Evolutionary conservation across 2,797 vertebrate genomes (phyloP), one percentile per base, ranked within the genome.

Genomic region (Artibeus lituratus): DNA sequence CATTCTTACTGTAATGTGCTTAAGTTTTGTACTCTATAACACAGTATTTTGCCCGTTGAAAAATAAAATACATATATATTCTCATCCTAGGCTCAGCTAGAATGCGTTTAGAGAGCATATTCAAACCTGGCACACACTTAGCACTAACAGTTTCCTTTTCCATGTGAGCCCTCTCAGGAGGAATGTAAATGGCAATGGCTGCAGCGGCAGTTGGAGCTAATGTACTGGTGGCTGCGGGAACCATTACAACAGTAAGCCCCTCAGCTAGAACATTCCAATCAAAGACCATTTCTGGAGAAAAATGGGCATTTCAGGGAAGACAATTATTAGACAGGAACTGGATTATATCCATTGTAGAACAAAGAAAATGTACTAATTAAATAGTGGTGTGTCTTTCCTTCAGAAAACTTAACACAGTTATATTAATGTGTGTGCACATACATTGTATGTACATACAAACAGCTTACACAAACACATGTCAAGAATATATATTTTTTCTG

Each of bases 81-180:
- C 57, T 96, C 65, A 93, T 93, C 81, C 81, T 59, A 59, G 62
- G 35, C 72, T 93, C 77, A 76, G 73, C 19, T 78, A 91, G 77
- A 92, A 86, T 84, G 73, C 70, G 32, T 72, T 92, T 78, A 53
- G 88, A 93, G 55, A 80, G 74, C 91, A 53, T 76, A 87, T 70
- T 88, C 87, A 94, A 96, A 92, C 70, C 74, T 95, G 80, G 83
- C 55, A 81, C 76, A 78, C 51, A 51, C 80, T 96, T 89, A 78
- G 15, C 49, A 85, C 76, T 82, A 83, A 91, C 53, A 72, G 21
- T 94, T 95, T 96, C 77, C 83, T 93, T 78, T 92, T 55, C 77
- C 83, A 72, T 82, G 55, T 42, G 42, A 83, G 67, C 49, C 94
- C 88, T 95, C 83, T 47, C 19, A 70, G 73, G 76, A 95, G 72